Evolutionary conservation across 2,113 vertebrate species (phyloP), one percentile per base, ranked within the genome.

Genomic region (Phaethornis superciliosus): DNA sequence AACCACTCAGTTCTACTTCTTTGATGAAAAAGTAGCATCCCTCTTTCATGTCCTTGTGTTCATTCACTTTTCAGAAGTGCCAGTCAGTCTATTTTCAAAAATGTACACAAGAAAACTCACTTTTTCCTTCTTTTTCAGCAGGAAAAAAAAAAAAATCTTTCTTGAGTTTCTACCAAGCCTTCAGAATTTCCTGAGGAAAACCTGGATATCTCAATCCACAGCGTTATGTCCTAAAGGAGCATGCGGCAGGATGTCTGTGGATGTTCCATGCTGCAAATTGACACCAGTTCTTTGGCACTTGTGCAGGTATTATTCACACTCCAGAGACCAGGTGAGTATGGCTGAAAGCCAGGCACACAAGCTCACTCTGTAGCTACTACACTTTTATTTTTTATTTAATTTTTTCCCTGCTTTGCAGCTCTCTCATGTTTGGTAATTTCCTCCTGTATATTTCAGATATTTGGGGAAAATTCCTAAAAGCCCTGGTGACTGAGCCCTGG

Each of bases 291-390:
- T 4, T 40, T 17, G 54, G 37, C 17, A 32, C 85, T 94, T 60
- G 63, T 49, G 1, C 2, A 47, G n/a, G 1, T 67, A 8, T 55
- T 33, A 10, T 32, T 80, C 74, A 51, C 62, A 15, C 59, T 22
- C 4, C 0, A 0, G 17, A 58, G 22, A 46, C 9, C 44, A 44
- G 20, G 11, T 0, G 2, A 24, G 51, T 67, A 17, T 47, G 19
- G 18, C 51, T 59, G 80, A 30, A 10, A 62, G 16, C 28, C 30
- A 74, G 55, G 46, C n/a, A 33, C 51, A 51, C 18, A 26, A 27
- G 27, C 26, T 52, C 35, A 20, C 65, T 54, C 51, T 59, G 33
- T 27, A 68, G 28, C 15, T 30, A 47, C 33, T 24, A 15, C 6
- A 4, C 46, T 47, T 47, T n/a, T 22, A 33, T 8, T 60, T 60